These are phyloP conservation scores for Puntigrus tetrazona DNA, from an alignment of 2,113 vertebrate species.

Conservation along the genomic window DNA sequence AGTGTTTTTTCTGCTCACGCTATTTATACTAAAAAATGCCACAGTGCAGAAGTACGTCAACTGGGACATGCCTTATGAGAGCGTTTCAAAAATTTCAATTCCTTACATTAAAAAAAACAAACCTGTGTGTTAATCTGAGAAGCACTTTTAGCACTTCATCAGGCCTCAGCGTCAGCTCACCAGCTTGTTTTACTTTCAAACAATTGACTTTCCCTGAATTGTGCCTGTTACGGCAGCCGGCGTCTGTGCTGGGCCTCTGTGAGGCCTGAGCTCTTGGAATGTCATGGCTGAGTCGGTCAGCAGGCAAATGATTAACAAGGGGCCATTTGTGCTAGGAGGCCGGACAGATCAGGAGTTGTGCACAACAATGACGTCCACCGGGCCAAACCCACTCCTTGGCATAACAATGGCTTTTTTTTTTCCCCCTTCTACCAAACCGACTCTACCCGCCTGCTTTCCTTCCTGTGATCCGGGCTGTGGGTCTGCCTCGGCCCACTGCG, in stretches of 20 bases:
- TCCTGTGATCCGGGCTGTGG: slow-evolving; percentile 62
- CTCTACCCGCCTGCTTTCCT: slow-evolving; percentile 58
- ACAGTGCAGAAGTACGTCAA: neutral
- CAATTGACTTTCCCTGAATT: slow-evolving; percentile 40
- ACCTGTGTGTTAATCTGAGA: neutral
- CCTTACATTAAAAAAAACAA: neutral
- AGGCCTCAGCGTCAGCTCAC: neutral
- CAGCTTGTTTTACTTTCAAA: slow-evolving; percentile 40
- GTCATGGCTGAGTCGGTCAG: slow-evolving; percentile 64
- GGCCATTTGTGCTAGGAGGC: slow-evolving; percentile 66
- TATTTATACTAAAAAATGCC: too few relatives aligned
- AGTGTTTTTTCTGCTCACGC: too few relatives aligned
- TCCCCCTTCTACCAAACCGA: slow-evolving; percentile 1
- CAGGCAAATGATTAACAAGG: slow-evolving; percentile 80
- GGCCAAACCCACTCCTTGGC: slow-evolving; percentile 67
- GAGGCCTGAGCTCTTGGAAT: slow-evolving; percentile 63
- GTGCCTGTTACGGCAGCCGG: neutral
- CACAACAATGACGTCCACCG: slow-evolving; percentile 70
- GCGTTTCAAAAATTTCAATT: neutral
- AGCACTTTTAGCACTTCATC: slow-evolving; percentile 24
- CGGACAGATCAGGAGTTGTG: slow-evolving; percentile 72
- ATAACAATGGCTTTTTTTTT: slow-evolving; percentile 70
- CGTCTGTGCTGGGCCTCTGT: slow-evolving; percentile 47
- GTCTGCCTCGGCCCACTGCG: slow-evolving; percentile 64
- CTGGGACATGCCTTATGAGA: neutral